A percentile compares a stretch with the other conserved stretches of the same genome.
These are phyloP conservation scores for Acrobasis repandana DNA, from an alignment of 2,888 invertebrate species.

Conservation along the genomic window DNA sequence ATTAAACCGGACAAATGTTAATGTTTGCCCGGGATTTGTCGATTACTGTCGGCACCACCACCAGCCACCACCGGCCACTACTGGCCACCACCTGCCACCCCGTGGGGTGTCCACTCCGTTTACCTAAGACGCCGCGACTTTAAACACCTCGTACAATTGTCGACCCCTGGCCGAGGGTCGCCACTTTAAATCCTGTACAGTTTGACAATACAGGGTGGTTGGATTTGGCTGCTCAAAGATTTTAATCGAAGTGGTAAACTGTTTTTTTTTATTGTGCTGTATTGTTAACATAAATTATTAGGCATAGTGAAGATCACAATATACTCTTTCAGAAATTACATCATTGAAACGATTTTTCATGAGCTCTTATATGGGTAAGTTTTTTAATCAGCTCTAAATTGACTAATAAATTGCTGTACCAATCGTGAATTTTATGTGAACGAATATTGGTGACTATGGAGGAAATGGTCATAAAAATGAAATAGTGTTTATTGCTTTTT, in stretches of 20 bases:
- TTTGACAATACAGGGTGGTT: constrained; percentile 41
- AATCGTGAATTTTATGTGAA: no score
- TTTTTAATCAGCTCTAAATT: no score
- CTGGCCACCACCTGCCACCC: constrained; percentile 16
- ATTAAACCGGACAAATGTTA: constrained; percentile 28
- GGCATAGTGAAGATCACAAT: no score
- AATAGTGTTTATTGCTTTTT: no score
- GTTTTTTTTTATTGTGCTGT: neutral
- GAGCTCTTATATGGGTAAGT: no score
- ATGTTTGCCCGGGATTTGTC: constrained; percentile 49
- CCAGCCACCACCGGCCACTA: constrained; percentile 13
- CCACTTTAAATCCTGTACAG: constrained; percentile 43
- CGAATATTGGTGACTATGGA: no score
- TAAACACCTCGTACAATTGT: constrained; percentile 64
- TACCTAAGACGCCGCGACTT: constrained; percentile 64
- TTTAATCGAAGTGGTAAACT: neutral
- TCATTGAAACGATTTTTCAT: no score
- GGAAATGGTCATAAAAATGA: no score
- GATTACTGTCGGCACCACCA: constrained; percentile 42
- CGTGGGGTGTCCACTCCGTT: constrained; percentile 50
- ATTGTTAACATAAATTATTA: no score
- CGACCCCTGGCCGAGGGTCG: constrained; percentile 47
- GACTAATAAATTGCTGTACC: no score
- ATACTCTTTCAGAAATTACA: no score
- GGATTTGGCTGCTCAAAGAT: constrained; percentile 16